Evolutionary conservation across 2,797 vertebrate species (phyloP).

Genomic region (Phyllotis vaccarum): DNA sequence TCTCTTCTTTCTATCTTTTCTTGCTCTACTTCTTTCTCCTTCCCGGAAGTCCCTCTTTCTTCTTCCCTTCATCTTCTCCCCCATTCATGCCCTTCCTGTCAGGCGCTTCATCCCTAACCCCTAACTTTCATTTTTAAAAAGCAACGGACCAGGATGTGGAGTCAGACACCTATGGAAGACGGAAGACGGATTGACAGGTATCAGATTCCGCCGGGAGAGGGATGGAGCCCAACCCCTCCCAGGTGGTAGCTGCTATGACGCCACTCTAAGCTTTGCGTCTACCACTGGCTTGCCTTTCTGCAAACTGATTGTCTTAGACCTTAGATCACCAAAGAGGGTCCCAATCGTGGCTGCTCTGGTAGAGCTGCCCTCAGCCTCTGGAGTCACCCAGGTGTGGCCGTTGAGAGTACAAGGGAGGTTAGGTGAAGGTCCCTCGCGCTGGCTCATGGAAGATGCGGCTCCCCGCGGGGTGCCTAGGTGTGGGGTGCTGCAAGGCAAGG

Average conservation of each 20-base stretch:
- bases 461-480: no score
- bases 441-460: background rate
- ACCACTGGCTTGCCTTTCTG: background rate
- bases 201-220: background rate
- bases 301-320: no score
- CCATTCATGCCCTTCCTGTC: background rate
- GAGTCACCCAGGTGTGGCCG: slow-evolving; percentile 9
- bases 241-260: background rate
- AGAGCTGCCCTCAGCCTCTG: background rate
- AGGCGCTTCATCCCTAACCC: background rate
- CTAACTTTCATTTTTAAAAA: slow-evolving; percentile 8
- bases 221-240: background rate
- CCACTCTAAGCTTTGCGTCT: background rate
- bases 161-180: background rate
- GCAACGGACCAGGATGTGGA: background rate
- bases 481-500: background rate
- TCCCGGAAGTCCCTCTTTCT: background rate
- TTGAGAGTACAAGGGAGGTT: slow-evolving; percentile 26
- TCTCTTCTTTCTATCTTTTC: background rate
- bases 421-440: background rate
- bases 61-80: background rate
- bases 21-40: background rate
- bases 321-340: background rate
- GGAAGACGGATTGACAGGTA: background rate
- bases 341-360: rapidly evolving